Evolutionary conservation across 2,113 vertebrate species (phyloP).

Genomic region (Zosterops lateralis): DNA sequence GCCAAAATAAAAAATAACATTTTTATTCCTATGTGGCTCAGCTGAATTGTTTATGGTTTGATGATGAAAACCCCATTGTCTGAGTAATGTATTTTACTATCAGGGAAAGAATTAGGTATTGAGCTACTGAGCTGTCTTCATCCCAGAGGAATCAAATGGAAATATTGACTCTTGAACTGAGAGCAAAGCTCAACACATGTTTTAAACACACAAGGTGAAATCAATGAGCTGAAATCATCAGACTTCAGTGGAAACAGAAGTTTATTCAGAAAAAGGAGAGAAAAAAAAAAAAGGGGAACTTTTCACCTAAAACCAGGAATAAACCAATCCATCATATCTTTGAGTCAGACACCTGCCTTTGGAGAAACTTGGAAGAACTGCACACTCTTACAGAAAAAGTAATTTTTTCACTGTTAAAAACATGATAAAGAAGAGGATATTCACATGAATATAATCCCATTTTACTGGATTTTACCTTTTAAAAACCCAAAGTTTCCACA

Average conservation of each 20-base stretch:
- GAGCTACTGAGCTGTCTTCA: background rate
- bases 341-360: background rate
- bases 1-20: constrained; percentile 14
- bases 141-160: background rate
- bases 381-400: background rate
- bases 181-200: background rate
- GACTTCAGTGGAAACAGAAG: background rate
- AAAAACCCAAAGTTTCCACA: background rate
- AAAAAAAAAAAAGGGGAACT: fast-evolving
- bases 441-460: background rate
- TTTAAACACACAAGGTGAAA: background rate
- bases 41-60: background rate
- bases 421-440: background rate
- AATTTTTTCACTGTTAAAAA: background rate
- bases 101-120: background rate
- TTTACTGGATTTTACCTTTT: background rate
- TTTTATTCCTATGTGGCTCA: background rate
- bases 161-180: background rate
- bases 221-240: background rate
- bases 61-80: background rate
- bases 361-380: background rate
- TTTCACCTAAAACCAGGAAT: background rate
- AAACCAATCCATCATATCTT: background rate
- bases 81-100: background rate
- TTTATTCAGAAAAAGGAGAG: background rate